Evolutionary conservation across 2,113 vertebrate genomes (phyloP).

Genomic region (Carassius carassius): DNA sequence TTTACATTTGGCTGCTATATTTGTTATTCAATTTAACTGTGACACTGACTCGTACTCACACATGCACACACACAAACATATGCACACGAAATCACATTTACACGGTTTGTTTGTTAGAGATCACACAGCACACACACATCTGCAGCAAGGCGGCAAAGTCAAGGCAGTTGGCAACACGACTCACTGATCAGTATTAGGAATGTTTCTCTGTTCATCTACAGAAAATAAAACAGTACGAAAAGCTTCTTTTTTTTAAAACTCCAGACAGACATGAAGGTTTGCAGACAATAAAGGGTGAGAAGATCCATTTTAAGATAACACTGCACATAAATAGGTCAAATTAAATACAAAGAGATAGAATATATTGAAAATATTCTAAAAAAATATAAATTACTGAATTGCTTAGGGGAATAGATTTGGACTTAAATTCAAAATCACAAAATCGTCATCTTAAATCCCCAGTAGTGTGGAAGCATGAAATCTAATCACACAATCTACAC

Average conservation of each 20-base stretch:
- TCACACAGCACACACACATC: constrained; percentile 13
- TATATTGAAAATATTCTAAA: constrained; percentile 79
- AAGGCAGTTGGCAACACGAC: constrained; percentile 35
- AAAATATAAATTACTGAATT: constrained; percentile 73
- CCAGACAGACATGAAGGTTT: constrained; percentile 61
- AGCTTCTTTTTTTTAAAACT: constrained; percentile 50
- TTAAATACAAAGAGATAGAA: constrained; percentile 79
- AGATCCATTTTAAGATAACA: constrained; percentile 70
- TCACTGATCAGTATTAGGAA: constrained; percentile 37
- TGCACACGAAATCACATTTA: constrained; percentile 27
- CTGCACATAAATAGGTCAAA: constrained; percentile 81
- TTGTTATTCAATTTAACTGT: constrained; percentile 29
- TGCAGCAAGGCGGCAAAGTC: constrained; percentile 31
- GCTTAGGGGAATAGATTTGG: constrained; percentile 64
- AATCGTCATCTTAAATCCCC: constrained; percentile 57
- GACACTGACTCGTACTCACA: constrained; percentile 49
- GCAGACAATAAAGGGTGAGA: constrained; percentile 55
- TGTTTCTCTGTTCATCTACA: constrained; percentile 57
- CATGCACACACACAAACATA: constrained; percentile 19
- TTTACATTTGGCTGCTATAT: constrained; percentile 56
- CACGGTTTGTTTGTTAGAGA: background rate
- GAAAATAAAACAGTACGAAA: constrained; percentile 48
- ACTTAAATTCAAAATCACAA: constrained; percentile 49
- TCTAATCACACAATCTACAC: constrained; percentile 72
- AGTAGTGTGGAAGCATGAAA: constrained; percentile 66